Evolutionary conservation across 2,888 invertebrate genomes (phyloP).

Genomic region (Apodemia duryi): DNA sequence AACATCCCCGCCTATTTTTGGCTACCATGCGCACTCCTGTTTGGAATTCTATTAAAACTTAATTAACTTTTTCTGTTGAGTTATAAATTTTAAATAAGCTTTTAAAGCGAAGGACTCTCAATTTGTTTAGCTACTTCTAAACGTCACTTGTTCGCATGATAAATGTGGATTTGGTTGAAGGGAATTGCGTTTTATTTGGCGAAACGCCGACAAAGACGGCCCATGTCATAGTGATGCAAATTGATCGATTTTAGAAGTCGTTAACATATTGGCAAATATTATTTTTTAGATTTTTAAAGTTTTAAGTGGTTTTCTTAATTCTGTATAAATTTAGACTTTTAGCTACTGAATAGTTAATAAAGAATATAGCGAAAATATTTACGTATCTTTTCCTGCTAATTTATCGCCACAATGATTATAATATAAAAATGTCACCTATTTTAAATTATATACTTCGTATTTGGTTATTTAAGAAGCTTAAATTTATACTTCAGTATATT

Average conservation of each 20-base stretch:
- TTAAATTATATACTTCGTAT: too few relatives aligned
- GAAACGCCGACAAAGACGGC: slow-evolving; percentile 53
- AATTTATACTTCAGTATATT: too few relatives aligned
- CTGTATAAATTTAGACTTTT: not conserved
- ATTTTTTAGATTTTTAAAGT: not conserved
- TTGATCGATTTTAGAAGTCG: slow-evolving; percentile 24
- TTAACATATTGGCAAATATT: slow-evolving; percentile 14
- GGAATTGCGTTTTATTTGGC: slow-evolving; percentile 62
- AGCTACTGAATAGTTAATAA: not conserved
- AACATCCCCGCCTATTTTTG: slow-evolving; percentile 78
- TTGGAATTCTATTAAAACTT: slow-evolving; percentile 78
- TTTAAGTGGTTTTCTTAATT: slow-evolving; percentile 5
- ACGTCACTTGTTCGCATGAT: slow-evolving; percentile 74
- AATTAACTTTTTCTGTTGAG: slow-evolving; percentile 72
- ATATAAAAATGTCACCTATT: too few relatives aligned
- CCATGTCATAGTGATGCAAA: slow-evolving; percentile 35
- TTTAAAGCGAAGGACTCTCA: slow-evolving; percentile 57
- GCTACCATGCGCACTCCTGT: slow-evolving; percentile 74
- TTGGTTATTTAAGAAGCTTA: too few relatives aligned
- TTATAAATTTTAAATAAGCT: slow-evolving; percentile 69
- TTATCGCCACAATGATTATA: too few relatives aligned
- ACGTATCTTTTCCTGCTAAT: too few relatives aligned
- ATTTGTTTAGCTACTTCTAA: slow-evolving; percentile 78
- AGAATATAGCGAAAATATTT: too few relatives aligned
- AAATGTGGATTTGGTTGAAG: slow-evolving; percentile 67